Percentiles rank a stretch among this genome's conserved stretches.
phyloP scores from a whole-genome alignment of 2,888 invertebrate species.

The Drosophila cracens region DNA sequence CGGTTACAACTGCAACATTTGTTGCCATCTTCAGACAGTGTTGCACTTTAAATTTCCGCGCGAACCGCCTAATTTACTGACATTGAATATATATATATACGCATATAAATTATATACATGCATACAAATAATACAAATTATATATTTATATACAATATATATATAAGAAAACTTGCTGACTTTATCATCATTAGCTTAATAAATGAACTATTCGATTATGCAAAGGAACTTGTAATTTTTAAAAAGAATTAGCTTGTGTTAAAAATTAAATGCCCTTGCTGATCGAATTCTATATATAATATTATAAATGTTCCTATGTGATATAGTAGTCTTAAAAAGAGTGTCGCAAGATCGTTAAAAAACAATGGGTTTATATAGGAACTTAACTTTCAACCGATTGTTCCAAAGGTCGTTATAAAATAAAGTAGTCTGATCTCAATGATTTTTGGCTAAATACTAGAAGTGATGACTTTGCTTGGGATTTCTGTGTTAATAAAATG shows the following conservation, averaged over 20 bases:
- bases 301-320: neutral
- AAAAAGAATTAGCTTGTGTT: neutral
- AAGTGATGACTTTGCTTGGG: too few relatives aligned
- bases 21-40: constrained; percentile 13
- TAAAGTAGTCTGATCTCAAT: too few relatives aligned
- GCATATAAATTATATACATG: neutral
- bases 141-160: too few relatives aligned
- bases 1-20: constrained; percentile 43
- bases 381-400: too few relatives aligned
- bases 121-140: neutral
- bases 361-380: too few relatives aligned
- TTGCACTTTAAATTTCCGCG: neutral
- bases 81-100: neutral
- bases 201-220: neutral
- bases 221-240: neutral
- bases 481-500: too few relatives aligned
- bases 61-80: constrained; percentile 1
- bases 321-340: too few relatives aligned
- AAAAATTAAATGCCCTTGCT: neutral
- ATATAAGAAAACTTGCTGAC: neutral
- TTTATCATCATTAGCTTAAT: neutral
- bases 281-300: too few relatives aligned
- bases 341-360: too few relatives aligned
- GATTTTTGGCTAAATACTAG: too few relatives aligned
- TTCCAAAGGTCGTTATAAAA: too few relatives aligned